A percentile compares a stretch with the other conserved stretches of the same genome.
Conservation (phyloP, 1,140 invertebrate species). For the Cydia strobilella region DNA sequence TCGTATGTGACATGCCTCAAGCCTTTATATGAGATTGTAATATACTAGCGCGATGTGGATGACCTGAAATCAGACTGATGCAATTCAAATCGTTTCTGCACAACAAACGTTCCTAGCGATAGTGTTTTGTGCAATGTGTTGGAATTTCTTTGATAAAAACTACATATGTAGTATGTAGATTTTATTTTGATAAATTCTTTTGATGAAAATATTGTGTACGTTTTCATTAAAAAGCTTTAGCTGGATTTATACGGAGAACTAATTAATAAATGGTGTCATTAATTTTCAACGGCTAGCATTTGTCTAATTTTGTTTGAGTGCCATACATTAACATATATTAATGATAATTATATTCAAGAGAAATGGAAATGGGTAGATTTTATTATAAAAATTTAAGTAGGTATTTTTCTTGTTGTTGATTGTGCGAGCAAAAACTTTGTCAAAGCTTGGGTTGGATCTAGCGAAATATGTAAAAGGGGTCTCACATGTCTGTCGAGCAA, state of each 20-base stretch:
- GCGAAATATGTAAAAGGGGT: no score
- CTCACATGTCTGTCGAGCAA: no score
- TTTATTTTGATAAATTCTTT: no score
- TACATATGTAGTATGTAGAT: background rate
- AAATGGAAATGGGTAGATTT: background rate
- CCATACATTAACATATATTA: background rate
- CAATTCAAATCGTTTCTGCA: constrained; percentile 27
- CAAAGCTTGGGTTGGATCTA: background rate
- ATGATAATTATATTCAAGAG: constrained; percentile 2
- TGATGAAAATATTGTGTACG: no score
- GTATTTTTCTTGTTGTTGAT: background rate
- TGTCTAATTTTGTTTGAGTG: background rate
- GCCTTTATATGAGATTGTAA: constrained; percentile 24
- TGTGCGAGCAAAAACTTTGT: background rate
- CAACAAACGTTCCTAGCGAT: background rate
- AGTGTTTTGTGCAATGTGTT: background rate
- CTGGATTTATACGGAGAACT: background rate
- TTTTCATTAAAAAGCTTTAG: no score
- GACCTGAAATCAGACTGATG: constrained; percentile 17
- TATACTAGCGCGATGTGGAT: constrained; percentile 14
- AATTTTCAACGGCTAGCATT: background rate
- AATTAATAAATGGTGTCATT: background rate
- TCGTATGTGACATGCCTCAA: background rate
- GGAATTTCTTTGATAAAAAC: background rate
- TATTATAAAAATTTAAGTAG: background rate